phyloP scores from a whole-genome alignment of 2,797 vertebrate genomes.

The Clarias laeviceps region DNA sequence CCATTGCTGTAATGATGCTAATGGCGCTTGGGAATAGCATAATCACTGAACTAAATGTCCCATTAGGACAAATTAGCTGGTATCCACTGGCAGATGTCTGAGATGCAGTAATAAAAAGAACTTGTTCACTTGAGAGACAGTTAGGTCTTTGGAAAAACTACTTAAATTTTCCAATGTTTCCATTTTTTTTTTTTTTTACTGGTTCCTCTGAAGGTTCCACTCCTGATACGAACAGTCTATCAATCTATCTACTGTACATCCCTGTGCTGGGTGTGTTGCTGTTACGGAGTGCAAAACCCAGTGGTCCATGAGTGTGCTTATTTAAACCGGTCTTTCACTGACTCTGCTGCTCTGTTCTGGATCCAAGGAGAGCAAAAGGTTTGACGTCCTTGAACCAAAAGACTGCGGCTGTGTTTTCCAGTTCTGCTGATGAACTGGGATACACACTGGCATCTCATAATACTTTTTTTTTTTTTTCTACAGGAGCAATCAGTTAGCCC shows the following conservation, averaged over 20 bases:
- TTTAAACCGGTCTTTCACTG: constrained; percentile 8
- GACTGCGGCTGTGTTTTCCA: constrained; percentile 34
- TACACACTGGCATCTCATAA: constrained; percentile 10
- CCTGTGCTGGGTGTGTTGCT: constrained; percentile 8
- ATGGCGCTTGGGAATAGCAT: constrained; percentile 31
- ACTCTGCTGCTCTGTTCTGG: constrained; percentile 27
- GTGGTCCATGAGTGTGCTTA: constrained; percentile 17
- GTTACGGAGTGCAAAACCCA: constrained; percentile 10
- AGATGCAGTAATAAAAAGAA: not conserved
- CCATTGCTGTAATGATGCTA: constrained; percentile 38
- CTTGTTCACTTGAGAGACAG: not conserved
- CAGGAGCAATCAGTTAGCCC: not conserved
- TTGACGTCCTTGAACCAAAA: constrained; percentile 4
- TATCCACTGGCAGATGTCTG: constrained; percentile 11
- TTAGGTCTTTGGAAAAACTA: not conserved
- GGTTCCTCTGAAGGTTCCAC: not conserved
- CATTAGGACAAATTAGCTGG: constrained; percentile 37
- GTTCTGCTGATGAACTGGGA: constrained; percentile 35
- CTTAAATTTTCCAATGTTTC: not conserved
- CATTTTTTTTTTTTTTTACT: not conserved
- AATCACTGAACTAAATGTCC: constrained; percentile 44
- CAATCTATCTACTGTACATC: not conserved
- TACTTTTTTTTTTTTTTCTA: constrained; percentile 11
- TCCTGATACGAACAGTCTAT: constrained; percentile 8
- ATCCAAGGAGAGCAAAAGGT: constrained; percentile 29